phyloP scores from a whole-genome alignment of 2,888 invertebrate species.

The Phania funesta region DNA sequence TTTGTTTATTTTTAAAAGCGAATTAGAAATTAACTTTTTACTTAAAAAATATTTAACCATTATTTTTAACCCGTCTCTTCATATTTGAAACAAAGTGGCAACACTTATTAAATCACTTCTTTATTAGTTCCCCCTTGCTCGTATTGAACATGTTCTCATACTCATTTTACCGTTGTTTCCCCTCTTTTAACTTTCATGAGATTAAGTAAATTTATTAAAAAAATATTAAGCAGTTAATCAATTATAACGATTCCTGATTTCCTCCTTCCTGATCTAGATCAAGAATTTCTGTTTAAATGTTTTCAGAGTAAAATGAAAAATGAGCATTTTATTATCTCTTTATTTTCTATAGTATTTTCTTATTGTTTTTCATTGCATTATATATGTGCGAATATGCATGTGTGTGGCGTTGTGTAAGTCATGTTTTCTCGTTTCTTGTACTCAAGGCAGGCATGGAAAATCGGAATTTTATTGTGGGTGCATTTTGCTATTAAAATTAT shows the following conservation, averaged over 20 bases:
- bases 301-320: constrained; percentile 6
- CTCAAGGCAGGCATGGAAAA: too few relatives aligned
- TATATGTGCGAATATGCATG: too few relatives aligned
- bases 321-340: neutral
- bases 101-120: too few relatives aligned
- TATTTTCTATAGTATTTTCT: neutral
- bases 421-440: neutral
- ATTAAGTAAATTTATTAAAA: constrained; percentile 8
- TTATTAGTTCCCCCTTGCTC: too few relatives aligned
- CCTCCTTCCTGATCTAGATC: constrained; percentile 79
- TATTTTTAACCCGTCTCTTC: too few relatives aligned
- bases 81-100: too few relatives aligned
- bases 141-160: neutral
- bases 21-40: too few relatives aligned
- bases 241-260: constrained; percentile 80
- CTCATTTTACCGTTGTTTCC: neutral
- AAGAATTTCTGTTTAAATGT: constrained; percentile 69
- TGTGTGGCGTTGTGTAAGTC: too few relatives aligned
- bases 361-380: neutral
- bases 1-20: too few relatives aligned
- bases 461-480: too few relatives aligned
- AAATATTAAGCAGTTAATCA: constrained; percentile 76
- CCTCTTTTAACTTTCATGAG: neutral
- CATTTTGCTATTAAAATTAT: too few relatives aligned
- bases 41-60: too few relatives aligned